Base-by-base conservation (phyloP, 2,888 invertebrate genomes). In the Scaeva pyrastri region DNA sequence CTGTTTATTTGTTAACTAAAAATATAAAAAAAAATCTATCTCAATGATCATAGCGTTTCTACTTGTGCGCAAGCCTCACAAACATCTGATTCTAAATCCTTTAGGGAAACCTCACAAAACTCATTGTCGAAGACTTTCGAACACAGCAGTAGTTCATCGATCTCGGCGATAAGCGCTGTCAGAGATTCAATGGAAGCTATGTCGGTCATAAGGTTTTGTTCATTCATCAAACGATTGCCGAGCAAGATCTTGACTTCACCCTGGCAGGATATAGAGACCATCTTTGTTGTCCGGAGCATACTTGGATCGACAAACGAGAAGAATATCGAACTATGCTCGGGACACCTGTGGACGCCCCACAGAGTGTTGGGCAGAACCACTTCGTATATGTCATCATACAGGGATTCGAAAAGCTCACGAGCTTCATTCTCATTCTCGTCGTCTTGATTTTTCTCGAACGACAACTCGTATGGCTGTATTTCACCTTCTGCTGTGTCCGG, bases 311-410 rank as follows among this genome's bases (percentile, higher is more conserved):
- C 88, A 41, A 85, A 88, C 26, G 88, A 86, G 31, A 90, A 90
- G 55, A 88, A 88, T 7, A 90, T 75, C 2, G 88, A 70, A 39
- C 88, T 88, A 16, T 89, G 89, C 10, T 89, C 71, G 11, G 89
- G 88, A 55, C 90, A 90, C 19, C 89, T 88, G 86, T 90, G 90
- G 11, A 89, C 81, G n/a, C 89, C 90, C 90, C 90, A 90, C 0
- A 90, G 45, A 0, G 89, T 88, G 45, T 88, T 90, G 0, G 90
- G 90, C 12, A 89, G 56, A 1, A 82, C 68, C 0, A 90, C 87
- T 75, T 89, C 89, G 62, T 82, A 88, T 0, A 88, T 87, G 16
- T 90, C 89, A 16, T 90, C 89, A 62, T 89, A 90, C 2, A 90
- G 50, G n/a, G 71, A 79, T 10, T 89, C 88, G 71, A 88, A 89